phyloP scores from a whole-genome alignment of 1,140 invertebrate species.

The Trypoxylus dichotomus region DNA sequence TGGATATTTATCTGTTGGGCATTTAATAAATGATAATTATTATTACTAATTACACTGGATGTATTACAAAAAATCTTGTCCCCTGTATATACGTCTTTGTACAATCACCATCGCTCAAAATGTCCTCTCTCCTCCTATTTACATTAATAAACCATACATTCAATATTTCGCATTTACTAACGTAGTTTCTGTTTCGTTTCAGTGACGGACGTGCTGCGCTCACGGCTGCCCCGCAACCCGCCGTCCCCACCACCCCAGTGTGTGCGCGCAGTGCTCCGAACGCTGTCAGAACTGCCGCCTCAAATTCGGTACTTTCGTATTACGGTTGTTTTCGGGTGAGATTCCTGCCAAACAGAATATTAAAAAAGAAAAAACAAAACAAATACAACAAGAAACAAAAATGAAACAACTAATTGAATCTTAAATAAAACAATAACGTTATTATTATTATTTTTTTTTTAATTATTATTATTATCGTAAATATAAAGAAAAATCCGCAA shows the following conservation, averaged over 20 bases:
- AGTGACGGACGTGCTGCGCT: constrained; percentile 54
- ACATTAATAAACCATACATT: no score
- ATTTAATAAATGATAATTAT: no score
- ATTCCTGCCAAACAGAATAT: constrained; percentile 51
- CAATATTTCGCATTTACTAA: neutral
- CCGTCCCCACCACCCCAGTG: constrained; percentile 41
- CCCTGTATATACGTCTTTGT: no score
- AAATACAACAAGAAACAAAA: neutral
- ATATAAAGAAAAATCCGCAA: no score
- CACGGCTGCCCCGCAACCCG: constrained; percentile 43
- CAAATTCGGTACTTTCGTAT: constrained; percentile 48
- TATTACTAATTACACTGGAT: no score
- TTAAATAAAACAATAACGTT: neutral
- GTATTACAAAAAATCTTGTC: no score
- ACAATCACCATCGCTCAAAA: no score
- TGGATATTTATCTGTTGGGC: no score
- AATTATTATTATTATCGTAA: no score
- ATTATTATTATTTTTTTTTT: neutral
- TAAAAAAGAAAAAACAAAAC: constrained; percentile 29
- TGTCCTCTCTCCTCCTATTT: no score
- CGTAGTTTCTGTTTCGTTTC: constrained; percentile 36
- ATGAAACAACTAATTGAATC: neutral
- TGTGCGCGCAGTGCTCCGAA: constrained; percentile 52
- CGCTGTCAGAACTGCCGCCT: constrained; percentile 50
- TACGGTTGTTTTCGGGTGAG: constrained; percentile 51